Evolutionary conservation across 2,797 vertebrate genomes (phyloP).

Genomic region (Microhierax caerulescens): DNA sequence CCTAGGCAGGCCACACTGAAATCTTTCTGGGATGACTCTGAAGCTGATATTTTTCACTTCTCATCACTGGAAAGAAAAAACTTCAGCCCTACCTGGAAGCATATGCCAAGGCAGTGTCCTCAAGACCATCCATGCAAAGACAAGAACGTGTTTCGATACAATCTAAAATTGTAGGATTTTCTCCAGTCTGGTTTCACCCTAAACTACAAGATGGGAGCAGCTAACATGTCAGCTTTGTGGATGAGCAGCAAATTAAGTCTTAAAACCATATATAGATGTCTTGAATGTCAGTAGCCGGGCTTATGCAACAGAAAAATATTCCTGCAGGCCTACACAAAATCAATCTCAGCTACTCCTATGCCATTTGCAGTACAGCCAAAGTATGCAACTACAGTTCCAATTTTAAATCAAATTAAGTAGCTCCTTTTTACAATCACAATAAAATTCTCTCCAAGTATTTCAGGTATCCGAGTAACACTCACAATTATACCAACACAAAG

Average conservation of each 20-base stretch:
- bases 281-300: neutral
- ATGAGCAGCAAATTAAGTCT: neutral
- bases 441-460: constrained; percentile 29
- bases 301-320: neutral
- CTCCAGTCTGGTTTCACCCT: neutral
- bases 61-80: neutral
- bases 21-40: neutral
- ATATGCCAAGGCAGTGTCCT: neutral
- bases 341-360: neutral
- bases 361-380: neutral
- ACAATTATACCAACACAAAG: constrained; percentile 30
- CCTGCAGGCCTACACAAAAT: neutral
- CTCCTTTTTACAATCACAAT: constrained; percentile 12
- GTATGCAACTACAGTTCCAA: neutral
- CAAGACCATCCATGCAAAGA: neutral
- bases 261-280: neutral
- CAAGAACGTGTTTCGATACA: neutral
- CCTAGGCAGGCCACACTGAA: neutral
- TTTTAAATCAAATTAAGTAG: constrained; percentile 52
- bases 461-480: constrained; percentile 18
- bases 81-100: neutral
- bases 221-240: neutral
- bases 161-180: neutral
- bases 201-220: neutral
- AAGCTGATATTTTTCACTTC: neutral